Conservation (phyloP, 2,113 vertebrate genomes). For the Halcyon malimbica region DNA sequence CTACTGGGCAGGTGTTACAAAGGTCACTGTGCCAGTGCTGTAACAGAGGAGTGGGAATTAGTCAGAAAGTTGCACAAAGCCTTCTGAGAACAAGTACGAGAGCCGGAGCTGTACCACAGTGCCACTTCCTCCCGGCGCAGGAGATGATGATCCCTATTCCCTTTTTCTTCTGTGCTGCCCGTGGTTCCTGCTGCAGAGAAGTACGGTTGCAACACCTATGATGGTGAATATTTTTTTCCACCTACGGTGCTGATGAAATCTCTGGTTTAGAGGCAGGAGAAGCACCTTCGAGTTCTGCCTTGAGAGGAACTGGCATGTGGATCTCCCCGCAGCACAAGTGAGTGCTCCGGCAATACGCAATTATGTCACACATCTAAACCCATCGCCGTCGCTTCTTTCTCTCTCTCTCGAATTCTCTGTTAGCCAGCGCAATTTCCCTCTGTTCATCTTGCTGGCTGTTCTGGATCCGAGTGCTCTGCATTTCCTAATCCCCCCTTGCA, state of each 20-base stretch:
- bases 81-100: background rate
- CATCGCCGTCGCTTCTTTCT: background rate
- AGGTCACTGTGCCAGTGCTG: background rate
- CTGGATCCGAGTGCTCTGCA: background rate
- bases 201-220: background rate
- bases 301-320: fast-evolving
- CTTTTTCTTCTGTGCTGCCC: background rate
- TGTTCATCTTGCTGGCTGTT: background rate
- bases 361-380: background rate
- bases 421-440: background rate
- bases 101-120: background rate
- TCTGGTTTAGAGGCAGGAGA: background rate
- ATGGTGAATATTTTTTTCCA: background rate
- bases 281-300: fast-evolving
- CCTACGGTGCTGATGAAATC: background rate
- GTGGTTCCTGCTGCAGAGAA: background rate
- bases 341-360: background rate
- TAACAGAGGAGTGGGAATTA: background rate
- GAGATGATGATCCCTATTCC: background rate
- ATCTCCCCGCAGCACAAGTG: background rate
- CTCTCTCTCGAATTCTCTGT: background rate
- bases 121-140: background rate
- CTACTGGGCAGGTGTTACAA: background rate
- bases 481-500: background rate
- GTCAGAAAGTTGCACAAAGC: background rate